Percentiles rank a stretch among this genome's conserved stretches.
phyloP scores from a whole-genome alignment of 1,140 invertebrate species.

The Portunus trituberculatus region DNA sequence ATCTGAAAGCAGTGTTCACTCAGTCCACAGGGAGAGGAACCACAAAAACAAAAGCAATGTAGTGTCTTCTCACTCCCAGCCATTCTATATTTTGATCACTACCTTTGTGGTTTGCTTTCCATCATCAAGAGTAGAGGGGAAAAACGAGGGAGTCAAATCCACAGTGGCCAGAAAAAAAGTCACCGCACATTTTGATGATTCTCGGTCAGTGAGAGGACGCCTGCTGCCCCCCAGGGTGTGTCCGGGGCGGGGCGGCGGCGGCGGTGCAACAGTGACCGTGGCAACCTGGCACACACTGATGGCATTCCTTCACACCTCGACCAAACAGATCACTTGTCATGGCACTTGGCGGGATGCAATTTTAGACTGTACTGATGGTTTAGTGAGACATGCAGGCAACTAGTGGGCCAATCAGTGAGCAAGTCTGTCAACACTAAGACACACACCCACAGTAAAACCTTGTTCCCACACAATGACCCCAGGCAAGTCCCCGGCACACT shows the following conservation, averaged over 20 bases:
- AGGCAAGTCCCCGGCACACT: background rate
- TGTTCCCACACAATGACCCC: background rate
- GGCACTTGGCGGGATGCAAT: background rate
- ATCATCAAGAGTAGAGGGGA: constrained; percentile 45
- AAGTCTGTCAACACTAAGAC: background rate
- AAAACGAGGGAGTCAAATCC: constrained; percentile 48
- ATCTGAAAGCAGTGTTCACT: too few relatives aligned
- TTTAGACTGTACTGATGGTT: background rate
- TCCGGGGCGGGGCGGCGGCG: background rate
- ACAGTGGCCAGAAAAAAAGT: constrained; percentile 59
- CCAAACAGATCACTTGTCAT: background rate
- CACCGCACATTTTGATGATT: constrained; percentile 57
- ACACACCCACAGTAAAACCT: background rate
- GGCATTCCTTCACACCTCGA: background rate
- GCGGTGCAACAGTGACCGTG: background rate
- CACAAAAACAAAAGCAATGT: too few relatives aligned
- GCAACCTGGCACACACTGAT: background rate
- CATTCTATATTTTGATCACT: constrained; percentile 74
- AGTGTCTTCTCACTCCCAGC: constrained; percentile 10
- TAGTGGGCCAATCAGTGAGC: background rate
- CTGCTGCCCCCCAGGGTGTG: background rate
- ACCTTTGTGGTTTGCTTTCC: constrained; percentile 32
- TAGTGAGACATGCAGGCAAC: background rate
- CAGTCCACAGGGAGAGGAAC: too few relatives aligned
- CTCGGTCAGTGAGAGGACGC: background rate